Base-by-base conservation (phyloP, 2,888 invertebrate species). In the Drosophila rellima region DNA sequence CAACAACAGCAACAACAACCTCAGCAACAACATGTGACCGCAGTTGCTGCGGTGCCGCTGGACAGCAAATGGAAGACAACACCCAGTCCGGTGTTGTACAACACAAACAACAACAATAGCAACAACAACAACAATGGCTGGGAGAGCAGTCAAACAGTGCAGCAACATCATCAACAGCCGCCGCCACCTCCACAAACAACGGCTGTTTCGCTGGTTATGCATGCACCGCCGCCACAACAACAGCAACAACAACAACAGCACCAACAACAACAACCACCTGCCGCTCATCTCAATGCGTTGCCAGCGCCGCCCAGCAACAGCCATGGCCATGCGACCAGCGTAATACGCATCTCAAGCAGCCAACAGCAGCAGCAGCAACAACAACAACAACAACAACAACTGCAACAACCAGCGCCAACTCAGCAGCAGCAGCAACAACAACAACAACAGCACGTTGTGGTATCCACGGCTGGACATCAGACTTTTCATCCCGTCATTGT, bases 291-390 rank as follows among this genome's bases (percentile, higher is more conserved):
- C n/a, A 84, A 74, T 62, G 52, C 70, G 54, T 67, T 80, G 65
- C 81, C 86, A 33, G 82, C 86, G 18, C 89, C 84, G 56, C 81
- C 80, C 75, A 63, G 87, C 72, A 82, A 92, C 94, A 44, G 63
- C 20, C 94, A 93, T 23, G 92, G 93, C 11, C 93, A 95, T 67
- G 95, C 95, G 45, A 96, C 96, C 29, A 96, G 97, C 93, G 97
- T 97, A 37, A 97, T 97, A 88, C 93, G 97, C 90, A 96, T 97
- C 87, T 97, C 97, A 2, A 97, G 97, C 11, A 96, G 92, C 81
- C 87, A 84, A 82, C 84, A 40, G 23, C 71, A 39, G 35, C 76
- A 60, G 35, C 74, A 47, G 39, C 85, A 59, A 52, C 74, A 5
- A 26, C 76, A n/a, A n/a, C n/a, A n/a, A n/a, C n/a, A n/a, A n/a